Percentiles rank a stretch among this genome's conserved stretches.
Conservation (phyloP, 2,113 vertebrate genomes). For the Trichechus manatus region DNA sequence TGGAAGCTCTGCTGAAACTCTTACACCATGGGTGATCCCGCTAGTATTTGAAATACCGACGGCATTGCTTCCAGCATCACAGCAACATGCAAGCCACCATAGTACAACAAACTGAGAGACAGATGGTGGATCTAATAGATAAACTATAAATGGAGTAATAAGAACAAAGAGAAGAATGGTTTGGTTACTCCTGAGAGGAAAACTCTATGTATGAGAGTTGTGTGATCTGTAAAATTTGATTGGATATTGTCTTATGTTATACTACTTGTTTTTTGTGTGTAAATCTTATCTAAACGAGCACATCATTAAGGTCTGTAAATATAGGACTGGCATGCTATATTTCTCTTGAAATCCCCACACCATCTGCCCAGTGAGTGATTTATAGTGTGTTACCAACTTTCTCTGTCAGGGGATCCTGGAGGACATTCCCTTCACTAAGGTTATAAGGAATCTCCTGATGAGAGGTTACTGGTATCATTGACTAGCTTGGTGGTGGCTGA, state of each 20-base stretch:
- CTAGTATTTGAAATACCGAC: too few species aligned
- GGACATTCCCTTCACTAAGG: fast-evolving
- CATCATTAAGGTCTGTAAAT: background rate
- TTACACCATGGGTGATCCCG: too few species aligned
- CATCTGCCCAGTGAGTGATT: background rate
- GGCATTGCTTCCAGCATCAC: too few species aligned
- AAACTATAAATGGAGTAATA: background rate
- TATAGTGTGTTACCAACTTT: background rate
- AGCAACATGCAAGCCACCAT: too few species aligned
- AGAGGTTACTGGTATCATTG: background rate
- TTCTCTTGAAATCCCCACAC: background rate
- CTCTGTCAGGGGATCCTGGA: background rate
- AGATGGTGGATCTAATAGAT: background rate
- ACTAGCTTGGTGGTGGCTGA: fast-evolving
- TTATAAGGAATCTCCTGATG: background rate
- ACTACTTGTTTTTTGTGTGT: background rate
- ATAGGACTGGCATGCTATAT: fast-evolving
- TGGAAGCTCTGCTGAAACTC: too few species aligned
- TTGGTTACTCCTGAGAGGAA: background rate
- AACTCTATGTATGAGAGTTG: background rate
- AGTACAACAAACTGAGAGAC: too few species aligned
- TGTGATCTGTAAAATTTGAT: background rate
- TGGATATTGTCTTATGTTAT: background rate
- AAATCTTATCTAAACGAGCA: background rate
- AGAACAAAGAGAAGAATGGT: background rate